Base-by-base conservation (phyloP, 2,113 vertebrate species). In the Petaurus breviceps region DNA sequence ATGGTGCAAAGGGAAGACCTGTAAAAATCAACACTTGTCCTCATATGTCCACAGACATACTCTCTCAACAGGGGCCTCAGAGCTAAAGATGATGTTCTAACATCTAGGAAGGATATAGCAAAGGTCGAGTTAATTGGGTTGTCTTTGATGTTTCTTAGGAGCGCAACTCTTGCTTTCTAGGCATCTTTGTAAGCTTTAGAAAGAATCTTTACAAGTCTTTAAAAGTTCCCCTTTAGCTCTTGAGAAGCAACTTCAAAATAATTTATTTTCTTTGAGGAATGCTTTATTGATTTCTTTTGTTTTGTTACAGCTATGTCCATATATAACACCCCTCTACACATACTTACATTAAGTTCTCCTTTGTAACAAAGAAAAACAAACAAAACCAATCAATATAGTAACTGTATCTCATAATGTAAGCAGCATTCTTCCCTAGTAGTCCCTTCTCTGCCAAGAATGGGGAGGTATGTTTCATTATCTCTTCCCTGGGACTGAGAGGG, bases 141-240 rank as follows among this genome's bases (percentile, higher is more conserved):
- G 0, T 14, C 25, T 90, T 24, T 51, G 49, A 57, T 11, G 91
- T 52, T 14, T 1, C n/a, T 12, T 6, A 19, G 12, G 14, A 26
- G 26, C 23, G 19, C 8, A 43, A 51, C 0, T 4, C 8, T 28
- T 50, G 26, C 52, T 91, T 90, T 53, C 26, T 3, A 11, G 46
- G 25, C 25, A 50, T 7, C 43, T 8, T 84, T 43, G 68, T 7
- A 43, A 84, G 16, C 22, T 23, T 84, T 84, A 84, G n/a, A 77
- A 77, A 77, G 68, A n/a, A 43, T 84, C 7, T 43, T 84, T 84
- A 43, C 5, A 43, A 84, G n/a, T 77, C n/a, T 84, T 84, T 23
- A 84, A 68, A 31, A 37, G 43, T 19, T 43, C 19, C 37, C 5
- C n/a, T 84, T 19, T 43, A 84, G 2, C 7, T 84, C 68, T 84